Evolutionary conservation across 2,888 invertebrate species (phyloP).

Genomic region (Meganola albula): DNA sequence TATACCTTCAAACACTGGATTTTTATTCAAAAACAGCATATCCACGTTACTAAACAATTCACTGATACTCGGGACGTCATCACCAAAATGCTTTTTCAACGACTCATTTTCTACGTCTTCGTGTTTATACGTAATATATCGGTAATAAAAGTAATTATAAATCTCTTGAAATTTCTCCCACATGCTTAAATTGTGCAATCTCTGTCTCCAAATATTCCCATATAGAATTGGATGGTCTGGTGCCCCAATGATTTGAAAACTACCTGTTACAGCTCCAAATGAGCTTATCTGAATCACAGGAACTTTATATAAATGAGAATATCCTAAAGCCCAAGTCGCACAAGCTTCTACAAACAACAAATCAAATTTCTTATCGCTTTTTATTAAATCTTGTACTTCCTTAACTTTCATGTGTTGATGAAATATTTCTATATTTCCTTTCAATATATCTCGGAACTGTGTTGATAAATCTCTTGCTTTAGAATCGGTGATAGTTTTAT

Average conservation of each 20-base stretch:
- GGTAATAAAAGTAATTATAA: too few relatives aligned
- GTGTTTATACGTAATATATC: not conserved
- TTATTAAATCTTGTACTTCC: too few relatives aligned
- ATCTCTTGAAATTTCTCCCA: constrained; percentile 25
- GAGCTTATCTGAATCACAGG: constrained; percentile 36
- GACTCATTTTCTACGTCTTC: constrained; percentile 18
- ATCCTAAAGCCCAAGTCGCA: constrained; percentile 14
- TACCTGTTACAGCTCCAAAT: constrained; percentile 20
- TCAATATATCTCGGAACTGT: too few relatives aligned
- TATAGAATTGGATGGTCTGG: constrained; percentile 33
- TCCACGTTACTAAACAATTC: constrained; percentile 38
- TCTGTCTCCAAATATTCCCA: constrained; percentile 22
- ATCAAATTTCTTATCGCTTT: constrained; percentile 27
- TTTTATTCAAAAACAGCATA: constrained; percentile 48
- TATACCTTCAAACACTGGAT: constrained; percentile 43
- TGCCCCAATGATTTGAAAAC: constrained; percentile 29
- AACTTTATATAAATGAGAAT: constrained; percentile 26
- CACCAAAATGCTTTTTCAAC: constrained; percentile 19
- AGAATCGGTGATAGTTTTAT: too few relatives aligned
- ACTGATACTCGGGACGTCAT: constrained; percentile 19
- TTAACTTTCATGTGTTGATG: too few relatives aligned
- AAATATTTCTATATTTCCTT: too few relatives aligned
- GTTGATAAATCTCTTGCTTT: too few relatives aligned
- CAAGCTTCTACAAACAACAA: constrained; percentile 27
- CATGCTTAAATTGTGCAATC: constrained; percentile 22